Base-by-base conservation (phyloP, 2,888 invertebrate species). In the Nezara viridula region DNA sequence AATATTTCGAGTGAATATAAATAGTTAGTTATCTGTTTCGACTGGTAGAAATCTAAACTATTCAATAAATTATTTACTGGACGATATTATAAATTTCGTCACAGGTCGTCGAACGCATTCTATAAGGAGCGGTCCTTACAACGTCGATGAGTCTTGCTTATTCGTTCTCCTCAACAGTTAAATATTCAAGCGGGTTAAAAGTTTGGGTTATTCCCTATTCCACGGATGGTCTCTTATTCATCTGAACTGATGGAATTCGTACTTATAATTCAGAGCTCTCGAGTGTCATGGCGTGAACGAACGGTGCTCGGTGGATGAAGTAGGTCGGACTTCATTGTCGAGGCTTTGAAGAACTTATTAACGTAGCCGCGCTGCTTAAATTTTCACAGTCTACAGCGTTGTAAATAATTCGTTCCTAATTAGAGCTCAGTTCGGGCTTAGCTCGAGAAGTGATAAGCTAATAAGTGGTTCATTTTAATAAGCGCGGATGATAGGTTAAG, bases 371-470 rank as follows among this genome's bases (percentile, higher is more conserved):
- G 32, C 32, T 73, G 66, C 66, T 73, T 73, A 73, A 73, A 73
- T 73, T 73, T 73, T 73, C 66, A 73, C 66, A 37, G 66, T 73
- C 66, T 73, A 73, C 66, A 73, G 66, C 66, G 19, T 73, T 73
- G 66, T 73, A 73, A 73, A 73, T 73, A 73, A 73, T 73, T 73
- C 32, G 66, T 73, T 73, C 66, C 66, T 73, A 73, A 73, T 73
- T 73, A 73, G 66, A 19, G 66, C 66, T 73, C 19, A 73, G 66
- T 37, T 21, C 9, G 5, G 37, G 27, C 60, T 60, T 60, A 73
- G 32, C 32, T 2, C 5, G 19, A 19, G 66, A 73, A 6, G 5
- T 73, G 21, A 73, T 73, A 73, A 73, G 66, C 32, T 37, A 37
- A 37, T 73, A 73, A 73, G 66, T 73, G 66, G 66, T 73, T 73